phyloP scores from a whole-genome alignment of 23 tunicate genomes.

The Styela clava region DNA sequence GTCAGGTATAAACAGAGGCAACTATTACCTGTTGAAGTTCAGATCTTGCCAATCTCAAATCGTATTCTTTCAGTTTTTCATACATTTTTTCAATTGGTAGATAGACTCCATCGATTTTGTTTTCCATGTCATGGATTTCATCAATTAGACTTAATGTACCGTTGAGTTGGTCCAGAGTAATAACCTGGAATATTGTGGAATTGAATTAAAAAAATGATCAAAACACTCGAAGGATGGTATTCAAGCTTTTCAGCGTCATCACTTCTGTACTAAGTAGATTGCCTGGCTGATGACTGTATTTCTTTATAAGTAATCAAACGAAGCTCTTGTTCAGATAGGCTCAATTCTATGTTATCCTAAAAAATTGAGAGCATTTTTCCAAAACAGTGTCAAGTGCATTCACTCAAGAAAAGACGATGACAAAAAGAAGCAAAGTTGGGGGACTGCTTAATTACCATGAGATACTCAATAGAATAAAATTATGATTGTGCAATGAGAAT shows the following conservation, averaged over 20 bases:
- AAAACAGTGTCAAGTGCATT: too few relatives aligned
- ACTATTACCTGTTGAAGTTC: constrained; percentile 77
- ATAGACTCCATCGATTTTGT: constrained; percentile 85
- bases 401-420: too few relatives aligned
- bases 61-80: constrained; percentile 67
- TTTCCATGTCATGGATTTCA: constrained; percentile 94
- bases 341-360: too few relatives aligned
- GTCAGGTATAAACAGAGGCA: too few relatives aligned
- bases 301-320: background rate
- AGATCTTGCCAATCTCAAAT: constrained; percentile 71
- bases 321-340: too few relatives aligned
- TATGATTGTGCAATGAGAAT: too few relatives aligned
- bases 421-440: too few relatives aligned
- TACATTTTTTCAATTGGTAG: constrained; percentile 92
- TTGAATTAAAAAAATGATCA: background rate
- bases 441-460: too few relatives aligned
- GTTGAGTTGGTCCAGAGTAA: constrained; percentile 80
- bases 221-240: background rate
- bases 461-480: too few relatives aligned
- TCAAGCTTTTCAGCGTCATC: too few relatives aligned
- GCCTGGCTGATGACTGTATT: background rate
- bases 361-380: too few relatives aligned
- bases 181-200: constrained; percentile 38
- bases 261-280: background rate
- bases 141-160: constrained; percentile 71